Evolutionary conservation across 2,888 invertebrate species (phyloP).

Genomic region (Tachina lurida): DNA sequence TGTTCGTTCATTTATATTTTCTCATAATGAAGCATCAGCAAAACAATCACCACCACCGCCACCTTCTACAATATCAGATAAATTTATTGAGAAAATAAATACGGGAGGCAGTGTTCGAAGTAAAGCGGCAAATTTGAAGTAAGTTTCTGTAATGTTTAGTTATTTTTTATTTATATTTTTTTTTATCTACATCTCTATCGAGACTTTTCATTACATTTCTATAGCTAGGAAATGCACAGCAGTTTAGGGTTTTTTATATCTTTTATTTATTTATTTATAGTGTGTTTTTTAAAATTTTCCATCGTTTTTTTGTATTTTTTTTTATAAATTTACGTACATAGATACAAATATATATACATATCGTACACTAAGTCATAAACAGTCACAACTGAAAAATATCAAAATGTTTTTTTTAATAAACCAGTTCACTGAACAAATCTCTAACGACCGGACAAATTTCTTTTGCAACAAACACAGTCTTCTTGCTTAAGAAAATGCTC

Average conservation of each 20-base stretch:
- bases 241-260: constrained; percentile 47
- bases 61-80: constrained; percentile 79
- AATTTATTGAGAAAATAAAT: constrained; percentile 67
- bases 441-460: too few species aligned
- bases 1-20: constrained; percentile 73
- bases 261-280: constrained; percentile 31
- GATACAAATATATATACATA: background rate
- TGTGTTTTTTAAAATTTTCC: constrained; percentile 34
- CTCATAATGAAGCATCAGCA: constrained; percentile 75
- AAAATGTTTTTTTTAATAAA: too few species aligned
- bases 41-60: constrained; percentile 58
- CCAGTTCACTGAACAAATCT: too few species aligned
- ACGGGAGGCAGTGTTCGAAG: constrained; percentile 78
- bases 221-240: background rate
- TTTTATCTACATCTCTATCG: constrained; percentile 19
- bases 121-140: constrained; percentile 82
- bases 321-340: constrained; percentile 14
- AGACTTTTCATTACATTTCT: constrained; percentile 41
- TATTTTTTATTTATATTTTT: background rate
- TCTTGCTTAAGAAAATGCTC: too few species aligned
- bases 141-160: constrained; percentile 72
- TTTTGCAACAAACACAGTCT: too few species aligned
- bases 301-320: constrained; percentile 34
- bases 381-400: too few species aligned
- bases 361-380: too few species aligned